Percentiles rank a stretch among this genome's conserved stretches.
These are phyloP conservation scores for Cherax destructor DNA, from an alignment of 1,140 invertebrate species.

Conservation along the genomic window DNA sequence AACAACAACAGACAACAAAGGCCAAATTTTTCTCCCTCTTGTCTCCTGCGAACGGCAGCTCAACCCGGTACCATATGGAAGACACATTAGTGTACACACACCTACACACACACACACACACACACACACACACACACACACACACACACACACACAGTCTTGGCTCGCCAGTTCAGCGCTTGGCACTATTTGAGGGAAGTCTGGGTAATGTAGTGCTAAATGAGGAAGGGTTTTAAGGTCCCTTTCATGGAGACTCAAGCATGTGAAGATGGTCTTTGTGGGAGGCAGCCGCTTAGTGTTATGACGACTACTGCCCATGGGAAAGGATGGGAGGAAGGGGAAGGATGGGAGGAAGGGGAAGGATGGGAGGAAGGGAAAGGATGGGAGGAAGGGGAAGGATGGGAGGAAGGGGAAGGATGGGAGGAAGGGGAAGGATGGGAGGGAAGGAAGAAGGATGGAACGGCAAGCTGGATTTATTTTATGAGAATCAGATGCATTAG, in stretches of 20 bases:
- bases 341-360: neutral
- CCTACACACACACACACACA: slow-evolving; percentile 42
- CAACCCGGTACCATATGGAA: slow-evolving; percentile 57
- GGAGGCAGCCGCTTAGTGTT: slow-evolving; percentile 33
- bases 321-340: neutral
- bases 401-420: neutral
- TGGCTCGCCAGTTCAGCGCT: slow-evolving; percentile 16
- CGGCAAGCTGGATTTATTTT: too few relatives aligned
- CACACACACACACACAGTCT: slow-evolving; percentile 40
- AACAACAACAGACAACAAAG: neutral
- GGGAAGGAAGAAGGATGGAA: neutral
- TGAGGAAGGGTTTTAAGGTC: slow-evolving; percentile 37
- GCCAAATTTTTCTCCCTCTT: slow-evolving; percentile 6
- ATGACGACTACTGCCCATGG: slow-evolving; percentile 21
- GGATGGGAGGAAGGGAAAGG: neutral
- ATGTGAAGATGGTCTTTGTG: slow-evolving; percentile 16
- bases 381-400: too few relatives aligned
- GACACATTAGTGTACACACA: slow-evolving; percentile 61
- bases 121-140: slow-evolving; percentile 40
- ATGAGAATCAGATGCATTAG: too few relatives aligned
- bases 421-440: neutral
- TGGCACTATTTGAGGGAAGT: slow-evolving; percentile 42
- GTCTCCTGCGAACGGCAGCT: slow-evolving; percentile 1
- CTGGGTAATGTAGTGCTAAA: slow-evolving; percentile 49
- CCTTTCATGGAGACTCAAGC: slow-evolving; percentile 19